Percentiles rank a stretch among this genome's conserved stretches.
phyloP scores from a whole-genome alignment of 2,113 vertebrate species.

The Pachypanchax playfairii region DNA sequence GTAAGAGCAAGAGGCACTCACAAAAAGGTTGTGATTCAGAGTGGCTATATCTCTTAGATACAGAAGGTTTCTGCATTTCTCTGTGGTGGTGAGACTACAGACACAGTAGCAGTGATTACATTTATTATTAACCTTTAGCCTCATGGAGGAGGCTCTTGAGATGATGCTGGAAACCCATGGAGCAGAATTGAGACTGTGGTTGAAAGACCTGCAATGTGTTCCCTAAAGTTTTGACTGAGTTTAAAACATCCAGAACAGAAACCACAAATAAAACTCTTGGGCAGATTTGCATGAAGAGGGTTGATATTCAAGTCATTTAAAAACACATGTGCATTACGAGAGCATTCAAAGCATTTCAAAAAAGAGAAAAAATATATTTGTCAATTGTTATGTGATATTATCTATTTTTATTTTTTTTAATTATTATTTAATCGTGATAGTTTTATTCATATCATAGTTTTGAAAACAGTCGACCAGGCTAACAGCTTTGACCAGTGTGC shows the following conservation, averaged over 20 bases:
- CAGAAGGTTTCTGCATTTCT: slow-evolving; percentile 12
- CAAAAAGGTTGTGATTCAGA: slow-evolving; percentile 21
- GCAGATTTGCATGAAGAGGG: too few relatives aligned
- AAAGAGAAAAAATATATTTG: too few relatives aligned
- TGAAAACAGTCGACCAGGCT: background rate
- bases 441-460: too few relatives aligned
- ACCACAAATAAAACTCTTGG: background rate
- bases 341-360: too few relatives aligned
- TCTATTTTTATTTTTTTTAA: too few relatives aligned
- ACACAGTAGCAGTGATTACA: slow-evolving; percentile 9
- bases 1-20: slow-evolving; percentile 1
- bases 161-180: background rate
- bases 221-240: background rate
- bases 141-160: background rate
- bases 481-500: background rate
- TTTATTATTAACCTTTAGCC: slow-evolving; percentile 18
- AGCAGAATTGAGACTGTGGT: background rate
- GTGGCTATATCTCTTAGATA: slow-evolving; percentile 4
- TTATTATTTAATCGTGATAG: too few relatives aligned
- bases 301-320: too few relatives aligned
- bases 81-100: slow-evolving; percentile 1
- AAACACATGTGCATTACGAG: too few relatives aligned
- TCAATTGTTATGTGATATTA: too few relatives aligned
- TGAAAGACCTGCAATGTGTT: background rate
- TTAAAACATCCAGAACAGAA: background rate